Evolutionary conservation across 2,113 vertebrate genomes (phyloP), one percentile per base, ranked within the genome.

Genomic region (Rhea pennata): DNA sequence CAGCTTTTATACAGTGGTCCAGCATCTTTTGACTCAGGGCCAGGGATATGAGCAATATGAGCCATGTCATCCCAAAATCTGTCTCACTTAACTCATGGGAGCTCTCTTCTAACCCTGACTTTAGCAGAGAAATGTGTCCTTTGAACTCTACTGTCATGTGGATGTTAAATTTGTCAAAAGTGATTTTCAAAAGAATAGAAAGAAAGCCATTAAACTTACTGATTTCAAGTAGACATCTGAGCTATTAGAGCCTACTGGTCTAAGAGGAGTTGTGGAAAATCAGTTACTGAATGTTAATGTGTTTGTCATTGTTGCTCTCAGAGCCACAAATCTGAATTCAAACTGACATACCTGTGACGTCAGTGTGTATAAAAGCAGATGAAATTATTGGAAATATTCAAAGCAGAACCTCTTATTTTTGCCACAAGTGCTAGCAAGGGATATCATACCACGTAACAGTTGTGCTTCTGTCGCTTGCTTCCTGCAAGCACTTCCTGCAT

Each of bases 371-470:
- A 73, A 40, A 73, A 36, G 42, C 42, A 22, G 42, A 48, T 5
- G 29, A 70, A 67, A 29, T 36, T 53, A 58, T 48, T 44, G 64
- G 36, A 59, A 9, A 44, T n/a, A 8, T 42, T 48, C 61, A 65
- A 64, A 70, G 44, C 2, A 53, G 36, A 75, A 27, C 21, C 19
- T 31, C 22, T 46, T 40, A 4, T 53, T 78, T 86, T 51, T 78
- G 29, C 26, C 2, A 0, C 10, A 1, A 13, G 2, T 24, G 8
- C 23, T 27, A 53, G 31, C 59, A 23, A 29, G 26, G 46, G 54
- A 39, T 31, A 56, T 36, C 74, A 70, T 51, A 51, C 36, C 48
- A 12, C 0, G 1, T 50, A 23, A 15, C 69, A 10, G 31, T 36
- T 21, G 44, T 40, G 22, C 24, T 50, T 33, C 48, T 24, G 26